Percentiles rank a stretch among this genome's conserved stretches.
Evolutionary conservation across 2,888 invertebrate species (phyloP).

Genomic region (Romanomermis culicivorax): DNA sequence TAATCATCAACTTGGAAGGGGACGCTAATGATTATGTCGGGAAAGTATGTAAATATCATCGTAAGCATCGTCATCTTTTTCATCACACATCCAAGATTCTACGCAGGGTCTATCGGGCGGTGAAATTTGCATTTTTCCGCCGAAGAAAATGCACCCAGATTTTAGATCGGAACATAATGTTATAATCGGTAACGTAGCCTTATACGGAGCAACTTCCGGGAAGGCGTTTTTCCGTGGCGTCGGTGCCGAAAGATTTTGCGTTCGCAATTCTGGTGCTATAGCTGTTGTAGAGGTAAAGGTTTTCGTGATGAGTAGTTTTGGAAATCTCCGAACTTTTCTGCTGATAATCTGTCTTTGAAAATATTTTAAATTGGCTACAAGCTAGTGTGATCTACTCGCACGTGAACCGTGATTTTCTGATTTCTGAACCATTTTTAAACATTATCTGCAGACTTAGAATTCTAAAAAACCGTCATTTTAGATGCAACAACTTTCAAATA

Average conservation of each 20-base stretch:
- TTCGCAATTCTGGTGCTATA: constrained; percentile 81
- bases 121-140: constrained; percentile 72
- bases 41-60: constrained; percentile 36
- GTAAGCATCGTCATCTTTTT: background rate
- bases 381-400: constrained; percentile 1
- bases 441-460: no score
- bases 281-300: constrained; percentile 68
- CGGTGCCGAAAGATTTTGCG: constrained; percentile 92
- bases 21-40: constrained; percentile 98
- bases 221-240: constrained; percentile 85
- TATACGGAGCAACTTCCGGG: constrained; percentile 90
- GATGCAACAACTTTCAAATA: no score
- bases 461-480: no score
- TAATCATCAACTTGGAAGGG: constrained; percentile 71
- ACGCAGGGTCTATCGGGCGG: constrained; percentile 75
- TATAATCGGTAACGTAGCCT: constrained; percentile 88
- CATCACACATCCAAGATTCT: no score
- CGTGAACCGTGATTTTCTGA: no score
- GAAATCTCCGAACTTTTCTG: background rate
- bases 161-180: constrained; percentile 83
- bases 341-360: background rate
- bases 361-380: background rate
- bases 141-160: constrained; percentile 46
- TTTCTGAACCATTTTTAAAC: no score
- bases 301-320: background rate